These are phyloP conservation scores for Drosophila oshimai DNA, from an alignment of 1,140 invertebrate genomes.

Conservation along the genomic window DNA sequence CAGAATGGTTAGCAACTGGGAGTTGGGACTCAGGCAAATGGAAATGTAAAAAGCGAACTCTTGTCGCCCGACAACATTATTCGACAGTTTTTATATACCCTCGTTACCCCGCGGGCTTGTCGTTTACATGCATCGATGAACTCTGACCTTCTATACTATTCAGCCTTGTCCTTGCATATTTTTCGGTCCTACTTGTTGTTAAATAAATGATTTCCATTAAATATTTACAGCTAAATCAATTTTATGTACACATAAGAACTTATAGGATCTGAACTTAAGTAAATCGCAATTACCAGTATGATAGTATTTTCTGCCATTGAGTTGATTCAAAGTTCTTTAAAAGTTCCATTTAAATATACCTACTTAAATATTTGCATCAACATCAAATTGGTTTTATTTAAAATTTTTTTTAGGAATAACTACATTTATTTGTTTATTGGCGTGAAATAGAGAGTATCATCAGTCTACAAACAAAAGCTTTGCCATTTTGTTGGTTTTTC, in stretches of 20 bases:
- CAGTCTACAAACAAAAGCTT: neutral
- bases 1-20: conserved; percentile 24
- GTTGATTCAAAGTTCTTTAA: no score
- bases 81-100: conserved; percentile 30
- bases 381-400: no score
- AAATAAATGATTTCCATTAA: no score
- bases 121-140: neutral
- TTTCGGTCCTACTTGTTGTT: neutral
- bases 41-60: conserved; percentile 19
- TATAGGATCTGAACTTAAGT: no score
- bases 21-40: neutral
- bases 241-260: no score
- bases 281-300: no score
- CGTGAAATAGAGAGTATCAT: neutral
- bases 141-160: neutral
- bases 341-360: no score
- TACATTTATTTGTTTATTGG: no score
- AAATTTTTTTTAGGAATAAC: no score
- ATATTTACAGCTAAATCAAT: no score
- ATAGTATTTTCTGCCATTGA: no score
- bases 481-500: neutral
- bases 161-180: neutral
- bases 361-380: no score
- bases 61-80: conserved; percentile 38
- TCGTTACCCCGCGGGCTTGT: neutral